Conservation (phyloP, 2,113 vertebrate genomes). For the Zosterops borbonicus region DNA sequence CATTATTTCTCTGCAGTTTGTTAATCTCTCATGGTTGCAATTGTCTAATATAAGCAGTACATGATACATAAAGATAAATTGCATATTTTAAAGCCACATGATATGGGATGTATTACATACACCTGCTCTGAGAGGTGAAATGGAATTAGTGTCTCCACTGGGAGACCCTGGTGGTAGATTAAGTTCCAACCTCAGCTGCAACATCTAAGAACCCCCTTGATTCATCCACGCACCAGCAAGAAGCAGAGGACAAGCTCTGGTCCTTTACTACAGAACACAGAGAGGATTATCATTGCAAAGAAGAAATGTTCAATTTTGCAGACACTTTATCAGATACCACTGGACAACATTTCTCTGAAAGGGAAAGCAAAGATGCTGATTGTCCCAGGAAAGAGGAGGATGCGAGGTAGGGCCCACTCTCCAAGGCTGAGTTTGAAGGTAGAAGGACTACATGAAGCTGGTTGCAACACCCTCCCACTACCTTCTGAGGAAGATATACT, state of each 20-base stretch:
- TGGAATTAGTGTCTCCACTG: neutral
- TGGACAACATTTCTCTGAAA: neutral
- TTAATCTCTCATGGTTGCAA: neutral
- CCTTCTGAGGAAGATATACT: neutral
- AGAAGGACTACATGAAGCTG: neutral
- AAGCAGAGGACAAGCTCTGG: neutral
- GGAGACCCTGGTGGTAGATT: neutral
- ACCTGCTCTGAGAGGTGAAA: neutral
- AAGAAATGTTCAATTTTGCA: neutral
- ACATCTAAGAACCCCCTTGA: neutral
- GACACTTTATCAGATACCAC: neutral
- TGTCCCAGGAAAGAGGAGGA: neutral
- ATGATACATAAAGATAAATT: neutral
- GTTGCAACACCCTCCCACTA: neutral
- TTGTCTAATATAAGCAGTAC: neutral
- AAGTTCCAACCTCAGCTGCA: neutral
- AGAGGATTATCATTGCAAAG: neutral
- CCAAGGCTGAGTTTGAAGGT: neutral
- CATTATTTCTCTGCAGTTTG: neutral
- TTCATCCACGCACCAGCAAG: neutral
- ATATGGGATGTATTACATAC: neutral
- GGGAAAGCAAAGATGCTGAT: neutral
- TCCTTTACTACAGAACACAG: neutral
- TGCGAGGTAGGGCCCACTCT: neutral
- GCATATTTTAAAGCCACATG: neutral